Evolutionary conservation across 2,797 vertebrate genomes (phyloP).

Genomic region (Danio albolineatus): DNA sequence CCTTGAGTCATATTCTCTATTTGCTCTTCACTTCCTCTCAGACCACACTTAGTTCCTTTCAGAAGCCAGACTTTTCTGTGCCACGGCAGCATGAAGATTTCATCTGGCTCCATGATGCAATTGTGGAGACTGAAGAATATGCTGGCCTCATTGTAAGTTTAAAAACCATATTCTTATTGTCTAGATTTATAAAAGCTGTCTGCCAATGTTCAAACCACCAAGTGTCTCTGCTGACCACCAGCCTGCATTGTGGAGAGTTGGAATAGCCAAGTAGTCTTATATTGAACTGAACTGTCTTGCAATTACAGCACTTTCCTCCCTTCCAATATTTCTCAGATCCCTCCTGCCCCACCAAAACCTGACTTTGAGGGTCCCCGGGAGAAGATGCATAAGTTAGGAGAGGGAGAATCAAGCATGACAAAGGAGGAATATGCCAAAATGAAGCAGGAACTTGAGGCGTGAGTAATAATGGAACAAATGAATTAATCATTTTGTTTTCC

Average conservation of each 20-base stretch:
- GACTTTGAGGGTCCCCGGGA: constrained; percentile 96
- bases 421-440: constrained; percentile 98
- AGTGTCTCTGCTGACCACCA: background rate
- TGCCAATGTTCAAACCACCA: background rate
- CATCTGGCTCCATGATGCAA: constrained; percentile 94
- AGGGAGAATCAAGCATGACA: constrained; percentile 97
- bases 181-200: constrained; percentile 19
- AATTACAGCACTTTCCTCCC: background rate
- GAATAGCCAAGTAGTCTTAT: background rate
- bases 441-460: constrained; percentile 99
- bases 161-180: constrained; percentile 21
- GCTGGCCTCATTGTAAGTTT: constrained; percentile 93
- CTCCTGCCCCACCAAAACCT: constrained; percentile 92
- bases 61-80: constrained; percentile 93
- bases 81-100: constrained; percentile 97
- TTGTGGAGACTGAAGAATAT: constrained; percentile 94
- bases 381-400: constrained; percentile 98
- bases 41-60: constrained; percentile 91
- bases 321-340: constrained; percentile 80
- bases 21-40: constrained; percentile 66
- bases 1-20: background rate
- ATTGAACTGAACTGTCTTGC: background rate
- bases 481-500: too few species aligned
- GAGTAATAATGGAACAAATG: constrained; percentile 62
- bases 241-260: background rate